Conservation (phyloP, 2,888 invertebrate species). For the Spisula subtruncata region DNA sequence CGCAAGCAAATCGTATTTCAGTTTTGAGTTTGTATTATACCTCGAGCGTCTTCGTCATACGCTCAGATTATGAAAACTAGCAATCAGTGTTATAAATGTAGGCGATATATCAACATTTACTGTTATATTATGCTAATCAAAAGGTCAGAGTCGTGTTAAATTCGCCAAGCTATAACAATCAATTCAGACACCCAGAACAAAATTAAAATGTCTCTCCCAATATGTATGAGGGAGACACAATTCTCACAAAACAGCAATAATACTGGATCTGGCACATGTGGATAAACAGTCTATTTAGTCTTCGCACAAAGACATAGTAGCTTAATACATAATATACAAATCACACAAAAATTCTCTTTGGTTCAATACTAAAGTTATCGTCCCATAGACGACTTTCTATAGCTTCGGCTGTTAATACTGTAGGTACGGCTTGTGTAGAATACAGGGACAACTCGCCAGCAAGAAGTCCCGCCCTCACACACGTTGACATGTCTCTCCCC, state of each 20-base stretch:
- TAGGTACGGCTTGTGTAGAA: constrained; percentile 72
- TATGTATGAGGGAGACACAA: no score
- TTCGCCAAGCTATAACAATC: no score
- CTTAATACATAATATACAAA: neutral
- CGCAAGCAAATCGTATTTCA: no score
- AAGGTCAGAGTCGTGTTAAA: no score
- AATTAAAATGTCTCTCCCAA: no score
- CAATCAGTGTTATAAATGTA: no score
- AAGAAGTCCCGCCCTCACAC: constrained; percentile 80
- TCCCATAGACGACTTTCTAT: neutral
- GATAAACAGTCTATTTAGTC: neutral
- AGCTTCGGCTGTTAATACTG: constrained; percentile 34
- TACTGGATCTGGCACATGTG: neutral
- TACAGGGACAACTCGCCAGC: constrained; percentile 82
- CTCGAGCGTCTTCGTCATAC: no score
- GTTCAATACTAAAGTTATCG: neutral
- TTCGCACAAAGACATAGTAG: neutral
- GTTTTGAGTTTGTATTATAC: no score
- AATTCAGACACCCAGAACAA: no score
- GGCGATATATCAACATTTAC: no score
- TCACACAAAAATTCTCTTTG: neutral
- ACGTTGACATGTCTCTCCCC: constrained; percentile 73
- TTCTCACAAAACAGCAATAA: neutral
- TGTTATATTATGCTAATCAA: no score
- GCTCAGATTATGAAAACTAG: no score